A percentile compares a stretch with the other conserved stretches of the same genome.
These are phyloP conservation scores for Drosophila yooni DNA, from an alignment of 2,888 invertebrate species.

Conservation along the genomic window DNA sequence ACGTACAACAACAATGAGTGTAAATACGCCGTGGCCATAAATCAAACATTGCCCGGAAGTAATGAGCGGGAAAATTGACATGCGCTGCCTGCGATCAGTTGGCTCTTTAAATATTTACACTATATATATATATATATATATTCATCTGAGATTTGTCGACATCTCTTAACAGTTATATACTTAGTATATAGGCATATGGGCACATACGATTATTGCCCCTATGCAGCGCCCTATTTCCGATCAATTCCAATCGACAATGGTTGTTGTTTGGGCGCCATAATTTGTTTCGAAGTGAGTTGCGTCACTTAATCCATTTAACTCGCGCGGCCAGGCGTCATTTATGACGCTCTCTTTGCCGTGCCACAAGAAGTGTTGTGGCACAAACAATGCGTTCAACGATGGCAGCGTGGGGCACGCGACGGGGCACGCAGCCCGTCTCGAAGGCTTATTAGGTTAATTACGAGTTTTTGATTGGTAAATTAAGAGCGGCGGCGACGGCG, in stretches of 20 bases:
- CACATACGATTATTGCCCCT: conserved; percentile 47
- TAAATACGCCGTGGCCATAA: conserved; percentile 45
- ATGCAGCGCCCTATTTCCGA: conserved; percentile 35
- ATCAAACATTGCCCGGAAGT: conserved; percentile 57
- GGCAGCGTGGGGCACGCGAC: conserved; percentile 72
- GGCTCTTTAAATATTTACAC: neutral
- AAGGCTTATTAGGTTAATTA: conserved; percentile 81
- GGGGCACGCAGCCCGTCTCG: conserved; percentile 57
- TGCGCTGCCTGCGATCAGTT: conserved; percentile 33
- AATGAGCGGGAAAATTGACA: conserved; percentile 38
- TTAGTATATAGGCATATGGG: neutral
- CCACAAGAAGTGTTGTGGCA: conserved; percentile 17
- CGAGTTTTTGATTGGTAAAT: conserved; percentile 82
- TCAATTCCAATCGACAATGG: conserved; percentile 48
- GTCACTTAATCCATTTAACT: conserved; percentile 75
- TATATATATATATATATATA: neutral
- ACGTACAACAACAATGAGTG: conserved; percentile 37
- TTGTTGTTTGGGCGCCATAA: conserved; percentile 54
- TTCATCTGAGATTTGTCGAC: conserved; percentile 1
- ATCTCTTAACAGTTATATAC: neutral
- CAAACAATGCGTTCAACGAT: conserved; percentile 35
- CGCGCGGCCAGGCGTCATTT: conserved; percentile 59
- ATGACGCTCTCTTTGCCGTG: conserved; percentile 44
- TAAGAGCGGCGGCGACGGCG: conserved; percentile 50
- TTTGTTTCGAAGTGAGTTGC: conserved; percentile 71